These are phyloP conservation scores for Sphaerodactylus townsendi DNA, from an alignment of 2,113 vertebrate species.

Conservation along the genomic window DNA sequence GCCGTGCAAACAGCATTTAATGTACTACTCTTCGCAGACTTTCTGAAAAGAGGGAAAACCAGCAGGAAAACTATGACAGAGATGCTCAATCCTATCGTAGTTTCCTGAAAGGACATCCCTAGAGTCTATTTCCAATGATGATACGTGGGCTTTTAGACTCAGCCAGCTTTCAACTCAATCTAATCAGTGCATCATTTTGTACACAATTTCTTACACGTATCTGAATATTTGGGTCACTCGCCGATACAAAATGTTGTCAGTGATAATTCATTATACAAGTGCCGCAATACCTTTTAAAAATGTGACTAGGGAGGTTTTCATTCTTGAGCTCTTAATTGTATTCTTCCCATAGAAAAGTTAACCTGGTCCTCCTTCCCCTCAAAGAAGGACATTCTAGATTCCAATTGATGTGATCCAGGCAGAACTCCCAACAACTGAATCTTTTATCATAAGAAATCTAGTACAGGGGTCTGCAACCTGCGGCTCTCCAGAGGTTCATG, in stretches of 20 bases:
- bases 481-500: no score
- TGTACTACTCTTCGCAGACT: neutral
- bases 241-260: neutral
- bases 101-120: neutral
- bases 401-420: neutral
- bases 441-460: no score
- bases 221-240: neutral
- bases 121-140: neutral
- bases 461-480: no score
- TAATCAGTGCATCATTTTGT: neutral
- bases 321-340: neutral
- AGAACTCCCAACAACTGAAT: neutral
- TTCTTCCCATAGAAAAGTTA: neutral
- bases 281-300: neutral
- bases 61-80: neutral
- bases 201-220: neutral
- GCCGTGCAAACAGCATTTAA: neutral
- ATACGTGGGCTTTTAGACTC: no score
- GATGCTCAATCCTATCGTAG: neutral
- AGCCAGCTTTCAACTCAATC: neutral
- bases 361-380: neutral
- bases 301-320: neutral
- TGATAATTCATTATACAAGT: neutral
- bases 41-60: neutral
- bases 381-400: neutral